Conservation (phyloP, 2,888 invertebrate species). For the Diabrotica balteata region DNA sequence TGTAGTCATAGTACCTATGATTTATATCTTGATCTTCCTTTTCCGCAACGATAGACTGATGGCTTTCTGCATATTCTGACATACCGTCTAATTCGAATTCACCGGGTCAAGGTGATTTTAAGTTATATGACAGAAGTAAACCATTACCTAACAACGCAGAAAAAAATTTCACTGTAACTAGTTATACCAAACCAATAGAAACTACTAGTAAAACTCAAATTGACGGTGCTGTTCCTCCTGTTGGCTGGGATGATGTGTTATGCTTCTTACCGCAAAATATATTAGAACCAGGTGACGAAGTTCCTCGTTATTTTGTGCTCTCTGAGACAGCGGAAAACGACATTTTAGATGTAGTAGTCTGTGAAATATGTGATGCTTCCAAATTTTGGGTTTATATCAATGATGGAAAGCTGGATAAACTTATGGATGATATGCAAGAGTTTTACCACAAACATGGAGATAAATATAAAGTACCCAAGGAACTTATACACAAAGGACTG, state of each 20-base stretch:
- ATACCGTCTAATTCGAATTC: not conserved
- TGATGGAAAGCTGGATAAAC: slow-evolving; percentile 56
- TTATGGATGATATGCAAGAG: slow-evolving; percentile 64
- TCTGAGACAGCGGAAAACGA: slow-evolving; percentile 35
- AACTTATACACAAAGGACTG: slow-evolving; percentile 56
- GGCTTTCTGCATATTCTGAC: too few relatives aligned
- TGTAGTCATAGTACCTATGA: too few relatives aligned
- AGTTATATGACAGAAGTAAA: slow-evolving; percentile 51
- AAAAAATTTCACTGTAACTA: slow-evolving; percentile 38
- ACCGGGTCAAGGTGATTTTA: slow-evolving; percentile 52
- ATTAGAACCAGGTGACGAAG: slow-evolving; percentile 43
- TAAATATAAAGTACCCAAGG: slow-evolving; percentile 40
- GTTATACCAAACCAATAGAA: slow-evolving; percentile 25
- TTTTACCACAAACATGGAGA: slow-evolving; percentile 39
- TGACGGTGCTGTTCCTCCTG: too few relatives aligned
- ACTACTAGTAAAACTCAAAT: too few relatives aligned
- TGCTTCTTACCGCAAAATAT: slow-evolving; percentile 44
- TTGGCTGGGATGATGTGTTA: slow-evolving; percentile 35
- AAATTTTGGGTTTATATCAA: slow-evolving; percentile 66
- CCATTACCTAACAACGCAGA: slow-evolving; percentile 43
- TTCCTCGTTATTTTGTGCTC: slow-evolving; percentile 41
- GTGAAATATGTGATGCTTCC: slow-evolving; percentile 66
- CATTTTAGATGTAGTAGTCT: slow-evolving; percentile 59
- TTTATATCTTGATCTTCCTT: too few relatives aligned
- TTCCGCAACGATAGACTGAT: too few relatives aligned